Percentiles rank a stretch among this genome's conserved stretches.
phyloP scores from a whole-genome alignment of 2,888 invertebrate species.

The Spilarctia lutea region DNA sequence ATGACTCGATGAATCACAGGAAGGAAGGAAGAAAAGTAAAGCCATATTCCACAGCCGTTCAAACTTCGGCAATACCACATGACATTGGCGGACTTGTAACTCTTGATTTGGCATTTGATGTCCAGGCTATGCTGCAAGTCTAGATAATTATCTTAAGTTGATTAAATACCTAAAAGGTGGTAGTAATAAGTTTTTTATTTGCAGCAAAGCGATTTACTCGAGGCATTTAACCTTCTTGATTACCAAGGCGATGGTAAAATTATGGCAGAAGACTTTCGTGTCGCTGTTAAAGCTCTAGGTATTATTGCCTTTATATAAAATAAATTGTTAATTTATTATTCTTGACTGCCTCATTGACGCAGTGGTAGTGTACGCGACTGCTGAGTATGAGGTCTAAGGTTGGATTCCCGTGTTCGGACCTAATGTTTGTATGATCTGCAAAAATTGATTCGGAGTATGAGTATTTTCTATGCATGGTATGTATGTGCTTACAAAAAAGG shows the following conservation, averaged over 20 bases:
- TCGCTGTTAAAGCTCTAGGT: slow-evolving; percentile 82
- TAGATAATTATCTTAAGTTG: not conserved
- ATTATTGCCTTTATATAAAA: slow-evolving; percentile 24
- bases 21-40: not conserved
- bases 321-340: not conserved
- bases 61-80: no score
- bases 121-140: not conserved
- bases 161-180: no score
- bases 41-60: not conserved
- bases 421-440: no score
- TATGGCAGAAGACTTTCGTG: slow-evolving; percentile 77
- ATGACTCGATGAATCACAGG: not conserved
- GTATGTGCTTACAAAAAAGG: no score
- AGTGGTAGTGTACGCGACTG: no score
- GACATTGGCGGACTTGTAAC: not conserved
- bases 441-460: no score
- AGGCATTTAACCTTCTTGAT: slow-evolving; percentile 80
- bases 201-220: slow-evolving; percentile 74
- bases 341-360: not conserved
- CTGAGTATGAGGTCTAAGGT: no score
- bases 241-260: slow-evolving; percentile 81
- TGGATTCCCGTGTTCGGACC: no score
- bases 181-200: slow-evolving; percentile 5
- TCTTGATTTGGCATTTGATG: not conserved
- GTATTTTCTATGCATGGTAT: no score